A percentile compares a stretch with the other conserved stretches of the same genome.
These are phyloP conservation scores for Pseudomyrmex cubaensis DNA, from an alignment of 1,140 invertebrate species.

Conservation along the genomic window DNA sequence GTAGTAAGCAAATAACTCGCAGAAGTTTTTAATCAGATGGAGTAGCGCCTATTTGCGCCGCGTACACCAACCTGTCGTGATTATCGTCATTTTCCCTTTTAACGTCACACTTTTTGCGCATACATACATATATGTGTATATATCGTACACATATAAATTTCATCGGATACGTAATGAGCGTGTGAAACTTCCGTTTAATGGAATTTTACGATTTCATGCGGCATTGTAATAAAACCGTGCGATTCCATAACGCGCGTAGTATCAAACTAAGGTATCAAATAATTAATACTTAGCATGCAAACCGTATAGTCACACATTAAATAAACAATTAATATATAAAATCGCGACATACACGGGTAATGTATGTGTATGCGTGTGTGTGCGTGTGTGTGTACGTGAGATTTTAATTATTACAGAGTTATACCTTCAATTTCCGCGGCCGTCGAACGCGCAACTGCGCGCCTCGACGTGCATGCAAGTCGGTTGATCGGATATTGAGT, in stretches of 20 bases:
- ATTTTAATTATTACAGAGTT: too few relatives aligned
- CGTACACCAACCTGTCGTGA: too few relatives aligned
- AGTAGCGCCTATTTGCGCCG: too few relatives aligned
- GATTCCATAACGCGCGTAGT: background rate
- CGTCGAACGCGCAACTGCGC: background rate
- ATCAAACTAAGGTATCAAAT: background rate
- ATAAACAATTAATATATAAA: background rate
- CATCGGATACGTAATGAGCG: background rate
- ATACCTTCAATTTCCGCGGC: background rate
- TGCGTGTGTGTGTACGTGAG: too few relatives aligned
- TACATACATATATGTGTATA: too few relatives aligned
- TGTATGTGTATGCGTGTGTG: too few relatives aligned
- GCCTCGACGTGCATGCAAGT: slow-evolving; percentile 4
- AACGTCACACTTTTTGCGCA: too few relatives aligned
- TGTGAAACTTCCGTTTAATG: background rate
- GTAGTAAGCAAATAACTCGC: too few relatives aligned
- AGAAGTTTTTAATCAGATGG: too few relatives aligned
- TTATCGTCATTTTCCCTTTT: too few relatives aligned
- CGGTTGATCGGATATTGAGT: slow-evolving; percentile 41
- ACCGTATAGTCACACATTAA: background rate
- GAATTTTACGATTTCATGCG: background rate
- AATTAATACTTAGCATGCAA: slow-evolving; percentile 1
- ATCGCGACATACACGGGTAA: background rate
- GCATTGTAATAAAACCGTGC: background rate
- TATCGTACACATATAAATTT: background rate